Evolutionary conservation across 2,797 vertebrate species (phyloP).

Genomic region (Melanogrammus aeglefinus): DNA sequence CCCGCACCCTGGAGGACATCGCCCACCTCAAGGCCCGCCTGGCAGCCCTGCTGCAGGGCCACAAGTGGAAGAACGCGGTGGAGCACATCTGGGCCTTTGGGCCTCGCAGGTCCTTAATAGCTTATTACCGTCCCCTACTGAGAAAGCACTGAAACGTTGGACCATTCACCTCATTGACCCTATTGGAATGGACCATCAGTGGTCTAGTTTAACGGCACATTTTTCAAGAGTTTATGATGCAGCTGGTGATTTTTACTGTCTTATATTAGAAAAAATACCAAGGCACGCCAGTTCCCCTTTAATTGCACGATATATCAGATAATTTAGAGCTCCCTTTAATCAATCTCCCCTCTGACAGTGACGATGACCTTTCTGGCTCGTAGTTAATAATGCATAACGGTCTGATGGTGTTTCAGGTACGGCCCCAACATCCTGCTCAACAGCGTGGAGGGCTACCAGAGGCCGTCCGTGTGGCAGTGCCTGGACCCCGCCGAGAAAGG

Average conservation of each 20-base stretch:
- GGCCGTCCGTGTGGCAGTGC: slow-evolving; percentile 85
- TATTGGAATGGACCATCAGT: background rate
- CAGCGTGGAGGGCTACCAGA: slow-evolving; percentile 76
- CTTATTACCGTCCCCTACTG: background rate
- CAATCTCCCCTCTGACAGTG: background rate
- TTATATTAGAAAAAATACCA: background rate
- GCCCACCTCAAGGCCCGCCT: slow-evolving; percentile 78
- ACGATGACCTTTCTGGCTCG: background rate
- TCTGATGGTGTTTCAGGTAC: slow-evolving; percentile 51
- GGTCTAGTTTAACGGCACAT: too few relatives aligned
- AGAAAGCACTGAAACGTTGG: background rate
- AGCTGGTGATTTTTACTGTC: background rate
- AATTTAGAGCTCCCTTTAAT: background rate
- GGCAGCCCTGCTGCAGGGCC: slow-evolving; percentile 80
- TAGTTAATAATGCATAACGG: background rate
- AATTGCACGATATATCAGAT: background rate
- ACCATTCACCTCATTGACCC: background rate
- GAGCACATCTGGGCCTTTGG: slow-evolving; percentile 93
- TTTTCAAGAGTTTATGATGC: background rate
- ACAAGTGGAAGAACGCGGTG: slow-evolving; percentile 86
- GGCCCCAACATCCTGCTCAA: slow-evolving; percentile 92
- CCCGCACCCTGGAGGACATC: slow-evolving; percentile 77
- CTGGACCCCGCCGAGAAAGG: slow-evolving; percentile 47
- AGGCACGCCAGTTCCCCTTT: background rate
- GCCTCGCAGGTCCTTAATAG: slow-evolving; percentile 76